Evolutionary conservation across 2,888 invertebrate genomes (phyloP).

Genomic region (Unio delphinus): DNA sequence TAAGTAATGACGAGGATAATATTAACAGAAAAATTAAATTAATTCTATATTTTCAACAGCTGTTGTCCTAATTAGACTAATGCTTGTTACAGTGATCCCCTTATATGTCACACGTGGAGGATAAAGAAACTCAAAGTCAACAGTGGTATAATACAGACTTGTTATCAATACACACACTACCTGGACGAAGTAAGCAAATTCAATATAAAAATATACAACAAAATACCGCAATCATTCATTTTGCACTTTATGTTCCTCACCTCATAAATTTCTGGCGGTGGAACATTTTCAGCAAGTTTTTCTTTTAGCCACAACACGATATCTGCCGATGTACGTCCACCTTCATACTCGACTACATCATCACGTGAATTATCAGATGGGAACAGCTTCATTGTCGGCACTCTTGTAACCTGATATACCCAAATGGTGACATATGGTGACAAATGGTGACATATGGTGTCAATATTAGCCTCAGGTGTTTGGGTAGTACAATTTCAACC

Average conservation of each 20-base stretch:
- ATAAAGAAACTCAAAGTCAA: no score
- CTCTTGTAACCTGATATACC: constrained; percentile 80
- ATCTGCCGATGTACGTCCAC: constrained; percentile 90
- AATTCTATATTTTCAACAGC: no score
- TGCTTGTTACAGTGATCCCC: no score
- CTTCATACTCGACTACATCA: constrained; percentile 87
- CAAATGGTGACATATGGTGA: not conserved
- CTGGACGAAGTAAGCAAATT: no score
- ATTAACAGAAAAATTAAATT: no score
- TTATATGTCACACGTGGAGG: no score
- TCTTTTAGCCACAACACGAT: constrained; percentile 92
- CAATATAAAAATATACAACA: no score
- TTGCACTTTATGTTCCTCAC: constrained; percentile 70
- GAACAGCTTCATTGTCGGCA: constrained; percentile 96
- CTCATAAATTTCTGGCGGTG: constrained; percentile 90
- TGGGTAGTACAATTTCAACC: not conserved
- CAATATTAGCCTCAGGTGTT: not conserved
- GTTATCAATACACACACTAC: no score
- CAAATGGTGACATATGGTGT: not conserved
- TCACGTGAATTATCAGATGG: constrained; percentile 76
- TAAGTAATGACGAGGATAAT: no score
- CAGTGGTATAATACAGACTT: no score
- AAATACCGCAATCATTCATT: not conserved
- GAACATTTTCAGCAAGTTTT: constrained; percentile 88
- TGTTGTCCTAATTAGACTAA: no score